Base-by-base conservation (phyloP, 2,113 vertebrate genomes). In the Ranitomeya variabilis region DNA sequence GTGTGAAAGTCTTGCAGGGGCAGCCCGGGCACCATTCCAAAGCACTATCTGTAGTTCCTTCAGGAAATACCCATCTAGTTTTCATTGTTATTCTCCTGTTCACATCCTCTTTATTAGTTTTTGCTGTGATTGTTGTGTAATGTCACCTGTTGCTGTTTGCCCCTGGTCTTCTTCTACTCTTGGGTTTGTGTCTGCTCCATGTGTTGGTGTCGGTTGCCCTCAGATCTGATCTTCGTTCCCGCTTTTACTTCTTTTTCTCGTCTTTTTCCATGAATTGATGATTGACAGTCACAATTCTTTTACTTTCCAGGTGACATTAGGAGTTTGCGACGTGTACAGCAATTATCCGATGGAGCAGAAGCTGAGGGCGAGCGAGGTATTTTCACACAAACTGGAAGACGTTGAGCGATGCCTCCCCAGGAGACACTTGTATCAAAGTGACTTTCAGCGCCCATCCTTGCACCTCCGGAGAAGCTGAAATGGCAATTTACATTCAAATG, bases 401-500 rank as follows among this genome's bases (percentile, higher is more conserved):
- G 69, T 26, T 16, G 69, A 73, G 71, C 18, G 6, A 45, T 18
- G 71, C 15, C 0, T 11, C 71, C 69, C 71, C 71, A 74, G 71
- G 71, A 74, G 71, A 51, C 7, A 31, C 37, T 16, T 16, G 31
- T 16, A 45, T 74, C 31, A 74, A 74, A 74, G 71, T 74, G 71
- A 74, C 71, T 74, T 74, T 74, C 71, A 37, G 15, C 31, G 12
- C 15, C 31, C 31, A 16, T 37, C 7, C 31, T 45, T 14, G 71
- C 71, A 74, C 71, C 71, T 74, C 18, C 18, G 14, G 31, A 74
- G 37, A 45, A 45, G 16, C 71, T 74, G 71, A 45, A 37, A 74
- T 45, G 16, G 71, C 45, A 74, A 74, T 45, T 74, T 74, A 74
- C 71, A 74, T 74, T 74, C 71, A 74, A 74, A 74, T 74, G 71